Percentiles rank a stretch among this genome's conserved stretches.
These are phyloP conservation scores for Pristionchus japonicus DNA, from an alignment of 2,888 invertebrate species.

Conservation along the genomic window DNA sequence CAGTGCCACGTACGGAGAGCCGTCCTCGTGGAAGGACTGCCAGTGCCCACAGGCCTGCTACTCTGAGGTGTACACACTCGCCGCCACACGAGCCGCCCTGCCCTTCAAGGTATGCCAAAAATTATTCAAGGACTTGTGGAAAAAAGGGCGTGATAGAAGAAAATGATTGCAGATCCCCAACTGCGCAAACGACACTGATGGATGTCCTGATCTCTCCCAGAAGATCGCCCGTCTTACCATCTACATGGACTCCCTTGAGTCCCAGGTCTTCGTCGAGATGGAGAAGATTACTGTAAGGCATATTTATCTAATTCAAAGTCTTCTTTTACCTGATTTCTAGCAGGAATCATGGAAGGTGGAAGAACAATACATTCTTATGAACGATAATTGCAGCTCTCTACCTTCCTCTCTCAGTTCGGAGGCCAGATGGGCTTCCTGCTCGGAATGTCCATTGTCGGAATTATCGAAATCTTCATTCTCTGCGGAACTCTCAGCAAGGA, in stretches of 20 bases:
- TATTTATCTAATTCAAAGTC: not conserved
- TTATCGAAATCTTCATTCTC: slow-evolving; percentile 15
- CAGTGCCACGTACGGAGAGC: not conserved
- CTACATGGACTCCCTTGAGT: slow-evolving; percentile 40
- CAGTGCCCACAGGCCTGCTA: slow-evolving; percentile 18
- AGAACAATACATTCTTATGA: not conserved
- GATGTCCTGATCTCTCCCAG: slow-evolving; percentile 7
- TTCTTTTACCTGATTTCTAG: no score
- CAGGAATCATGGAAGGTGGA: not conserved
- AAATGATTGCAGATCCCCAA: not conserved
- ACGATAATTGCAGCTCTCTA: slow-evolving; percentile 8
- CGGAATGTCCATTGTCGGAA: slow-evolving; percentile 34
- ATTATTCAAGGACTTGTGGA: not conserved
- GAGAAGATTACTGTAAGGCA: slow-evolving; percentile 25
- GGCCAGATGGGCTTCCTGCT: slow-evolving; percentile 40
- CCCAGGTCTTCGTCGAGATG: slow-evolving; percentile 14
- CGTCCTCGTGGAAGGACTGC: not conserved
- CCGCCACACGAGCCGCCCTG: not conserved
- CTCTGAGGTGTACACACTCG: not conserved
- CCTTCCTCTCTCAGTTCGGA: slow-evolving; percentile 31
- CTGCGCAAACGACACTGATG: slow-evolving; percentile 17
- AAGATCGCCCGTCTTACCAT: slow-evolving; percentile 9
- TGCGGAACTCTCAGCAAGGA: not conserved
- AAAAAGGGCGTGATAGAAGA: not conserved
- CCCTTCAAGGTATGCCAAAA: slow-evolving; percentile 6